These are phyloP conservation scores for Cyprinodon brontotheroides DNA, from an alignment of 2,113 vertebrate genomes.

Conservation along the genomic window DNA sequence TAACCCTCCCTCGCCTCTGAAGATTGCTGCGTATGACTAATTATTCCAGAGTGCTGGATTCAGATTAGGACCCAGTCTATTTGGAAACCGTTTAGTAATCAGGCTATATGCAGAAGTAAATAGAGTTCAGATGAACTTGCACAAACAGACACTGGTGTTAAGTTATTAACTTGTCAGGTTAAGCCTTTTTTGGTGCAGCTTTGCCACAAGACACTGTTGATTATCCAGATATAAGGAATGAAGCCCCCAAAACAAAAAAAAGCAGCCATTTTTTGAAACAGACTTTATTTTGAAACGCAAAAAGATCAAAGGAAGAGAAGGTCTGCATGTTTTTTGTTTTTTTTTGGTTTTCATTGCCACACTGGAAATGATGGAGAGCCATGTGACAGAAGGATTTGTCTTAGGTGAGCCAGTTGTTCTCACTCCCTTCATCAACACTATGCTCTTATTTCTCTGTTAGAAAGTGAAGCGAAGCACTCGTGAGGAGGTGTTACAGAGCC, in stretches of 20 bases:
- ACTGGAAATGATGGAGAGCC: no score
- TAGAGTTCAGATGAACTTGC: no score
- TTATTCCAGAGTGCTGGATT: background rate
- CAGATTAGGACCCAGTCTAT: slow-evolving; percentile 4
- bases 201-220: no score
- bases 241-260: background rate
- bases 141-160: background rate
- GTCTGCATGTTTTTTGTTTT: no score
- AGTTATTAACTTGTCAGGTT: background rate
- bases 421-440: background rate
- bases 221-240: background rate
- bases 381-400: background rate
- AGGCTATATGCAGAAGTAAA: background rate
- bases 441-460: background rate
- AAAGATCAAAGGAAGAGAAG: no score
- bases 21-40: slow-evolving; percentile 16
- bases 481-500: background rate
- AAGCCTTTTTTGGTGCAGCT: background rate
- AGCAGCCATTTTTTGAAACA: background rate
- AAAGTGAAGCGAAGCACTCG: background rate
- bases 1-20: slow-evolving; percentile 5
- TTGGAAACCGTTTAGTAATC: background rate
- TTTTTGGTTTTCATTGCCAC: background rate
- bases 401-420: background rate
- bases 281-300: background rate